phyloP scores from a whole-genome alignment of 2,888 invertebrate genomes.

The Philonicus albiceps region DNA sequence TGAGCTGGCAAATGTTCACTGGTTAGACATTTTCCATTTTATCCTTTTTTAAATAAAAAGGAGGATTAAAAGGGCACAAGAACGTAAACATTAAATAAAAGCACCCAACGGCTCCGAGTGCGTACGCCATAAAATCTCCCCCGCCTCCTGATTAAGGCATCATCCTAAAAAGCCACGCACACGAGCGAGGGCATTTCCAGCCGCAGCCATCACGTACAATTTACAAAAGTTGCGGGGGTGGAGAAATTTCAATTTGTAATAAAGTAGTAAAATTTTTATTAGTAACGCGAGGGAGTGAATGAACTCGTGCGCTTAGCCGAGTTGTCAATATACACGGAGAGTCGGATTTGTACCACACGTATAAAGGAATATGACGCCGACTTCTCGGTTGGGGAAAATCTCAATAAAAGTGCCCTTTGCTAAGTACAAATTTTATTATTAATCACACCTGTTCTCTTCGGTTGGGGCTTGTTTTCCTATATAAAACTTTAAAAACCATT shows the following conservation, averaged over 20 bases:
- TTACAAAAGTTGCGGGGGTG: neutral
- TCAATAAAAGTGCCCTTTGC: too few species aligned
- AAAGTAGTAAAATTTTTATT: slow-evolving; percentile 36
- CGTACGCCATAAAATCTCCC: neutral
- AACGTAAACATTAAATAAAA: slow-evolving; percentile 39
- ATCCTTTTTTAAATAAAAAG: slow-evolving; percentile 4
- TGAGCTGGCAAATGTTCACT: slow-evolving; percentile 6
- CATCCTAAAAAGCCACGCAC: neutral
- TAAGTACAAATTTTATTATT: too few species aligned
- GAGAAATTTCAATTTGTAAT: slow-evolving; percentile 30
- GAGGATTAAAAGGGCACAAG: neutral
- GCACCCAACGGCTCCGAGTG: neutral
- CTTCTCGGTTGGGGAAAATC: neutral
- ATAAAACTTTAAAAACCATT: neutral
- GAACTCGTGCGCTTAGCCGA: neutral
- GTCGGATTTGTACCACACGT: neutral
- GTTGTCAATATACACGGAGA: neutral
- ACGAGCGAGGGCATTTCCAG: neutral
- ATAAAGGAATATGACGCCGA: neutral
- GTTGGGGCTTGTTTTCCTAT: neutral
- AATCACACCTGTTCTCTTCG: slow-evolving; percentile 4
- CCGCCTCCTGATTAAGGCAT: neutral
- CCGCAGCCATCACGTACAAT: neutral
- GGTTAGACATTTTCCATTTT: neutral
- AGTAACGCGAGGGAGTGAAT: neutral